Conservation (phyloP, 1,140 invertebrate genomes). For the Drosophila orena region DNA sequence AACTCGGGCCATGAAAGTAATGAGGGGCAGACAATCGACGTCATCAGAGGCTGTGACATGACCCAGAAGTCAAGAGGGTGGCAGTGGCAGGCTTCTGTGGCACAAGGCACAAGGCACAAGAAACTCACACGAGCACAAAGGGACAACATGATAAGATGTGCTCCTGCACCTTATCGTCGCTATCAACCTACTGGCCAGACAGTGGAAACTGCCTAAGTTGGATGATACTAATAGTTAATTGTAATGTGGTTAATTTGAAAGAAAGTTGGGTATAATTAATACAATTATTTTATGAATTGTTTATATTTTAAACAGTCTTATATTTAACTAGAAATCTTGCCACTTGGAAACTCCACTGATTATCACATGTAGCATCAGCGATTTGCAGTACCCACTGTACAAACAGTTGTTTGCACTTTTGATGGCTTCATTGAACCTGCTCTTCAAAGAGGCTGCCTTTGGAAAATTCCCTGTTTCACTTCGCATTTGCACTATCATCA, state of each 20-base stretch:
- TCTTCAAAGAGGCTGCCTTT: conserved; percentile 30
- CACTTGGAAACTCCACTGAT: neutral
- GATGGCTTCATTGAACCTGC: conserved; percentile 74
- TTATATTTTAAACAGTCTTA: neutral
- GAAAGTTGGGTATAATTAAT: no score
- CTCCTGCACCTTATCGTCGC: conserved; percentile 34
- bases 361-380: no score
- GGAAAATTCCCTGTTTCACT: conserved; percentile 71
- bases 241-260: neutral
- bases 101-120: conserved; percentile 1
- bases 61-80: conserved; percentile 20
- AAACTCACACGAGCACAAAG: neutral
- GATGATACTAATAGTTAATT: conserved; percentile 23
- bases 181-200: conserved; percentile 27
- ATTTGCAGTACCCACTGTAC: conserved; percentile 15
- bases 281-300: no score
- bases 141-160: conserved; percentile 21
- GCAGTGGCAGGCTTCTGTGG: neutral
- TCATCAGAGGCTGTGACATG: conserved; percentile 31
- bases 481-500: conserved; percentile 69
- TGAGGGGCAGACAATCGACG: conserved; percentile 35
- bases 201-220: conserved; percentile 38
- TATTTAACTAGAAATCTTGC: no score
- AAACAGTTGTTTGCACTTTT: conserved; percentile 52
- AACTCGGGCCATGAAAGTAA: conserved; percentile 25